Base-by-base conservation (phyloP, 1,140 invertebrate genomes). In the Leptinotarsa defecta region DNA sequence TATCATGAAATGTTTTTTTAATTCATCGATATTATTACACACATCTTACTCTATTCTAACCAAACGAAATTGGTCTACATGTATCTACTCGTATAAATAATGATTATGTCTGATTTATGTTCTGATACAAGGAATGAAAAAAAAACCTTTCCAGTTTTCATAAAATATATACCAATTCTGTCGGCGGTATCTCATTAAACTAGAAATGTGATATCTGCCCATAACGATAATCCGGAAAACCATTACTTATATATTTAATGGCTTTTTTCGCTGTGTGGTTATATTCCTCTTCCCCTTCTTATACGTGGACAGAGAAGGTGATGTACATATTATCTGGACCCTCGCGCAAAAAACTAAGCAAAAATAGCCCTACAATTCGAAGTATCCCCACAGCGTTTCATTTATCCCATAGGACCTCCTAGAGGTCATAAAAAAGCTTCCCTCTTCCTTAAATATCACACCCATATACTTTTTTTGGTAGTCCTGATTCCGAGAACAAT, bases 341-440 rank as follows among this genome's bases (percentile, higher is more conserved):
- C 79, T 76, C 73, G 61, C 74, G 74, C 74, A 81, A 81, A 80
- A 81, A 81, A 81, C 76, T 77, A 79, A 79, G 78, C 79, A 81
- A 76, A 77, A 81, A 81, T 79, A 78, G 78, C 74, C 74, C 77
- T 73, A 78, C 79, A 79, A 81, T 81, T 81, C 79, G 79, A 79
- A 81, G 76, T 77, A 79, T 79, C 78, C 79, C 79, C 76, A 74
- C 75, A 78, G 77, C 76, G 71, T 77, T 81, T 81, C 79, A 81
- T 81, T 81, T 78, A 81, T 81, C 79, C 79, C 79, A 72, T 64
- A 76, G 79, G 79, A 77, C 75, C 76, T 70, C 69, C 71, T 71
- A 64, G 52, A 74, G 74, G 76, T 75, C 79, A 76, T 81, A 81
- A 81, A 81, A 73, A 75, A 65, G 73, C 64, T 79, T 77, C 79